Evolutionary conservation across 2,797 vertebrate genomes (phyloP).

Genomic region (Sphenopsis melanotis): DNA sequence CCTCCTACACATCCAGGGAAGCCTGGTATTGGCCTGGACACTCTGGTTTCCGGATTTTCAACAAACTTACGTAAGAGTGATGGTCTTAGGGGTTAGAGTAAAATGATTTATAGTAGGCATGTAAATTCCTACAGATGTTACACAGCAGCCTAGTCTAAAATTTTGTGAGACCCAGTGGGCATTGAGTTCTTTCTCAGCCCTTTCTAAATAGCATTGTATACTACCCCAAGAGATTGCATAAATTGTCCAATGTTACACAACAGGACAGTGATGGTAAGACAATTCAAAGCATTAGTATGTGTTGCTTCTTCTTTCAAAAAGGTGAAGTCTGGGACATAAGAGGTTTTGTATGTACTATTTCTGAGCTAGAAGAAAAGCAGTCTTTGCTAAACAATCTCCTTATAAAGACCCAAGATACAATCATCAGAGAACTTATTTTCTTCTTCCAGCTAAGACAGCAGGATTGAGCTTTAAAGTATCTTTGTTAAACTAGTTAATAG

Average conservation of each 20-base stretch:
- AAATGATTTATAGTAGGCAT: not conserved
- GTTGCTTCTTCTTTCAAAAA: not conserved
- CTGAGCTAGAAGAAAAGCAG: not conserved
- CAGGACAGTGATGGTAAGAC: not conserved
- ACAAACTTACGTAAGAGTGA: not conserved
- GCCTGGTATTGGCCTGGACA: not conserved
- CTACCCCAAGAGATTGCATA: not conserved
- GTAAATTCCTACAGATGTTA: not conserved
- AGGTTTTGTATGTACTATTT: not conserved
- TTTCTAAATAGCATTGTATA: not conserved
- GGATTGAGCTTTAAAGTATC: not conserved
- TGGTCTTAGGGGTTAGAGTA: not conserved
- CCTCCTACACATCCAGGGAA: not conserved
- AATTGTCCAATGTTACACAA: not conserved
- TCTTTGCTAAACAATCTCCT: not conserved
- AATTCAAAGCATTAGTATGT: not conserved
- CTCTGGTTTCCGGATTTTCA: not conserved
- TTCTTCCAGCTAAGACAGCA: not conserved
- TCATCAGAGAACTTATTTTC: not conserved
- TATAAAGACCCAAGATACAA: not conserved
- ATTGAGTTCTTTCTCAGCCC: not conserved
- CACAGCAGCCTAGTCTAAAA: not conserved
- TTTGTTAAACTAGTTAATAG: conserved; percentile 50
- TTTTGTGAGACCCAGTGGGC: not conserved
- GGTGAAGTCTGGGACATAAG: not conserved